Conservation (phyloP, 2,888 invertebrate genomes). For the Cremastinae sp. region DNA sequence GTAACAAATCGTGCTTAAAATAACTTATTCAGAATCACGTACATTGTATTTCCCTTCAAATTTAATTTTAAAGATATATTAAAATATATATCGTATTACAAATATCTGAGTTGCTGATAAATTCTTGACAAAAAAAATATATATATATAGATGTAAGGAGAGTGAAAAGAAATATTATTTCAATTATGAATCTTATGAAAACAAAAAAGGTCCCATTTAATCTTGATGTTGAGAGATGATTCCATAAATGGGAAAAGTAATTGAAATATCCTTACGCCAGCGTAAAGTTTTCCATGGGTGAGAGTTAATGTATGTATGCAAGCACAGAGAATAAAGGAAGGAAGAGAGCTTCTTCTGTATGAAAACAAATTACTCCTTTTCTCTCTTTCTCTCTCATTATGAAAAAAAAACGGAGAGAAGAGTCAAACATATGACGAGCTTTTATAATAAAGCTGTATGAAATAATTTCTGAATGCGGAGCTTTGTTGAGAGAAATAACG, state of each 20-base stretch:
- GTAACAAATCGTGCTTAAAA: not conserved
- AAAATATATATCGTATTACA: too few relatives aligned
- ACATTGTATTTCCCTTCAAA: too few relatives aligned
- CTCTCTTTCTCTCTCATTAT: too few relatives aligned
- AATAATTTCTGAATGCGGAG: constrained; percentile 73
- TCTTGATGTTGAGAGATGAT: constrained; percentile 30
- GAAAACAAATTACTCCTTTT: too few relatives aligned
- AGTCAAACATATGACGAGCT: constrained; percentile 51
- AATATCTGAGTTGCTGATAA: too few relatives aligned
- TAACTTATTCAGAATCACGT: not conserved
- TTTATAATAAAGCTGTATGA: constrained; percentile 68
- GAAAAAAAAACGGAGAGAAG: constrained; percentile 45
- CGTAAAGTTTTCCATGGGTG: constrained; percentile 12
- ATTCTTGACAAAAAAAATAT: too few relatives aligned
- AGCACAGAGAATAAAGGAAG: constrained; percentile 23
- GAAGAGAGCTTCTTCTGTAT: constrained; percentile 33
- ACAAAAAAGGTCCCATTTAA: constrained; percentile 35
- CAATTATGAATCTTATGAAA: constrained; percentile 10
- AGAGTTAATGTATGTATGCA: not conserved
- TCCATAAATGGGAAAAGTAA: too few relatives aligned
- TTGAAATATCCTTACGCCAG: constrained; percentile 43
- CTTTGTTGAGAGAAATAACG: constrained; percentile 71
- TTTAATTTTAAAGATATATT: too few relatives aligned
- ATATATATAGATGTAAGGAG: not conserved
- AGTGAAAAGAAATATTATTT: not conserved